Conservation (phyloP, 2,113 vertebrate species). For the Lophochroa leadbeateri region DNA sequence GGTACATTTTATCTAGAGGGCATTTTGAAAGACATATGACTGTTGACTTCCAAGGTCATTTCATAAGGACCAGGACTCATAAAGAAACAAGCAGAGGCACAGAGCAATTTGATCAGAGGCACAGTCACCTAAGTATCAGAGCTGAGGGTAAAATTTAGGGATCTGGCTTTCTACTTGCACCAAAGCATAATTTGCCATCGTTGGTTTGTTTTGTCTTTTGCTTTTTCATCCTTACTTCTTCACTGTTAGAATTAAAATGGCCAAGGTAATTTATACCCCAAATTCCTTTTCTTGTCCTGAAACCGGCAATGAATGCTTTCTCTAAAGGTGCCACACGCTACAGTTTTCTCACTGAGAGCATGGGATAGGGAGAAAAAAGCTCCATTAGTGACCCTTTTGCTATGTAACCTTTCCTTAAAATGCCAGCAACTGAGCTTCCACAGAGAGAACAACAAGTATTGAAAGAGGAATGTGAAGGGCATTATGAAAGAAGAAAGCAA, state of each 20-base stretch:
- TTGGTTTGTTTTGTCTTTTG: neutral
- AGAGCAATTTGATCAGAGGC: neutral
- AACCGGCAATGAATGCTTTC: neutral
- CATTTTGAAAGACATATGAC: neutral
- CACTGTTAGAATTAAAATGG: neutral
- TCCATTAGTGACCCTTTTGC: neutral
- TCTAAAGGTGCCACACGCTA: neutral
- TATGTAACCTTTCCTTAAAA: constrained; percentile 53
- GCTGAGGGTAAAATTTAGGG: neutral
- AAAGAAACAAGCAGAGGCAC: neutral
- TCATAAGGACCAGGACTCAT: neutral
- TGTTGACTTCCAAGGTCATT: neutral
- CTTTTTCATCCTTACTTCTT: neutral
- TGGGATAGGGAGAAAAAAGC: neutral
- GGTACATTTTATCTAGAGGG: neutral
- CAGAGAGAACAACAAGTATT: constrained; percentile 23
- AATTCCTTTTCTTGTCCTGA: neutral
- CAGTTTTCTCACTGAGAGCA: neutral
- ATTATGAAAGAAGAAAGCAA: constrained; percentile 32
- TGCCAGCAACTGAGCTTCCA: neutral
- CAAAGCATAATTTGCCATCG: neutral
- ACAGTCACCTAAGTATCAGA: neutral
- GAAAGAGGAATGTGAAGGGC: constrained; percentile 23
- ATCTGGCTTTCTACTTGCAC: neutral
- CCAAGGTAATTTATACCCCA: neutral